Percentiles rank a stretch among this genome's conserved stretches.
These are phyloP conservation scores for Neomorphus geoffroyi DNA, from an alignment of 2,797 vertebrate genomes.

Conservation along the genomic window DNA sequence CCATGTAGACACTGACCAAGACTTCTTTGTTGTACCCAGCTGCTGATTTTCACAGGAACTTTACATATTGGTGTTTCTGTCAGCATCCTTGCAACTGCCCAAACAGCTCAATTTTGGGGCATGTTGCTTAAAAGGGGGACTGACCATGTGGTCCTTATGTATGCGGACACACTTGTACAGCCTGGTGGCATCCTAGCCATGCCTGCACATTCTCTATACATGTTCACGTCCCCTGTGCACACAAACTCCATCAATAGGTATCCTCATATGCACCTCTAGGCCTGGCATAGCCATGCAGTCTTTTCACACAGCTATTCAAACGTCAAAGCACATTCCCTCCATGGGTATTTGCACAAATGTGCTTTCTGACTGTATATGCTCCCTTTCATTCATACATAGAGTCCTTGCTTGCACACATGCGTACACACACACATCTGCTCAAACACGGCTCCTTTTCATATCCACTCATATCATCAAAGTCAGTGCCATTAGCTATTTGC, in stretches of 20 bases:
- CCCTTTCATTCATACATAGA: not conserved
- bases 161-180: not conserved
- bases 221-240: accelerated
- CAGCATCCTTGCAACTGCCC: not conserved
- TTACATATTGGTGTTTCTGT: not conserved
- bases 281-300: not conserved
- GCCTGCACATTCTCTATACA: not conserved
- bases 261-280: too few species aligned
- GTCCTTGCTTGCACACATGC: not conserved
- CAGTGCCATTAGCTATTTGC: too few species aligned
- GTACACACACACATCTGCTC: accelerated
- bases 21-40: not conserved
- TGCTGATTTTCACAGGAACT: not conserved
- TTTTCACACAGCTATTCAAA: not conserved
- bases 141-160: not conserved
- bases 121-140: not conserved
- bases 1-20: not conserved
- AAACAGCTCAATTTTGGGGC: not conserved
- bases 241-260: not conserved
- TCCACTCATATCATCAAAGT: accelerated
- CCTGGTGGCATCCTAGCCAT: not conserved
- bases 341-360: accelerated
- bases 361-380: not conserved
- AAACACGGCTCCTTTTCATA: not conserved
- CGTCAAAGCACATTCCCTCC: not conserved